Evolutionary conservation across 2,113 vertebrate species (phyloP).

Genomic region (Hyla sarda): DNA sequence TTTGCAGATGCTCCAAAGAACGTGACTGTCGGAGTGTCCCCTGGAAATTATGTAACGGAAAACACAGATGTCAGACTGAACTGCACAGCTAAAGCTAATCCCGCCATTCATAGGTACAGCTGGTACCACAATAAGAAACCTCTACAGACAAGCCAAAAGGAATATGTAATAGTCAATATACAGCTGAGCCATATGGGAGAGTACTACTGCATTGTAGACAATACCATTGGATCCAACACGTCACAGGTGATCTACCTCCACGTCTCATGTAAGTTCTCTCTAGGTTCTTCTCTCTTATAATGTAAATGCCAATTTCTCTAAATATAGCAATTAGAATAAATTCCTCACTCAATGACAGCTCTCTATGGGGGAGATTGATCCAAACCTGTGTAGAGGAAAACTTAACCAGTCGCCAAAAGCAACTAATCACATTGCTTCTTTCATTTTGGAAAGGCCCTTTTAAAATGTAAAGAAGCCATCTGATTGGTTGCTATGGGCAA

Average conservation of each 20-base stretch:
- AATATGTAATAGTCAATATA: neutral
- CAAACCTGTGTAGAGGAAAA: too few species aligned
- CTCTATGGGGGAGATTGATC: too few species aligned
- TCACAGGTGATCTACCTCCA: neutral
- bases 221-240: neutral
- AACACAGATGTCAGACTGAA: neutral
- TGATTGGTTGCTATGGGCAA: too few species aligned
- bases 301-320: too few species aligned
- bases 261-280: slow-evolving; percentile 37
- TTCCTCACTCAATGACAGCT: too few species aligned
- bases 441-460: too few species aligned
- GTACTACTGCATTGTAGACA: neutral
- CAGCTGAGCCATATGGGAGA: neutral
- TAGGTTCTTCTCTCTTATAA: too few species aligned
- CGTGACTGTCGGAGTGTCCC: neutral
- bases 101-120: neutral
- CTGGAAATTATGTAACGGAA: slow-evolving; percentile 4
- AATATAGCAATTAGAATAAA: too few species aligned
- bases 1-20: slow-evolving; percentile 39
- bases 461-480: too few species aligned
- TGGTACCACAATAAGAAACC: neutral
- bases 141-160: neutral
- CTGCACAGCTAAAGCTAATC: neutral
- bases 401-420: too few species aligned
- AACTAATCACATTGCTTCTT: too few species aligned